phyloP scores from a whole-genome alignment of 2,797 vertebrate genomes.

The Masticophis lateralis region DNA sequence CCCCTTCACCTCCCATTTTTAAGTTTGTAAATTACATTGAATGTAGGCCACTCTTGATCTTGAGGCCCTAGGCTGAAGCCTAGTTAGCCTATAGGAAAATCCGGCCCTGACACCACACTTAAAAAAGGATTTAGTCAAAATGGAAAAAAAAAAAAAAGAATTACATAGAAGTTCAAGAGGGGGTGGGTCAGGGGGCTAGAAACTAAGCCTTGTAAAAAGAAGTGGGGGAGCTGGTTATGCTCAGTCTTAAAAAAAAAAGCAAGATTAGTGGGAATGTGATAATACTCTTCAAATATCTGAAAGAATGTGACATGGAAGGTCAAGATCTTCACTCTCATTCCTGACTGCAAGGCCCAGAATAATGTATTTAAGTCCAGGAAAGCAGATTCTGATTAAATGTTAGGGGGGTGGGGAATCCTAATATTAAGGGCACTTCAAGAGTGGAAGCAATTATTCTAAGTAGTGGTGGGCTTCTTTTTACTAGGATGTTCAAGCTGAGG shows the following conservation, averaged over 20 bases:
- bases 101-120: not conserved
- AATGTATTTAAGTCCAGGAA: not conserved
- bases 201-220: not conserved
- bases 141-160: not conserved
- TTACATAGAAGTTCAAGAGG: not conserved
- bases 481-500: not conserved
- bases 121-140: not conserved
- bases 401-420: not conserved
- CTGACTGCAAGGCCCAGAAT: not conserved
- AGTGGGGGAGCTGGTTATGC: not conserved
- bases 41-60: too few species aligned
- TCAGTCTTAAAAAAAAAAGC: not conserved
- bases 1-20: too few species aligned
- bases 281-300: not conserved
- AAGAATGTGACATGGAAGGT: not conserved
- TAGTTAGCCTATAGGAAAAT: too few species aligned
- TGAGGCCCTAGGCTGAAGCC: too few species aligned
- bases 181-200: not conserved
- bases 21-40: too few species aligned
- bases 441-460: not conserved
- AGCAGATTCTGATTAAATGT: not conserved
- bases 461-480: not conserved
- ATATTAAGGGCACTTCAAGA: not conserved
- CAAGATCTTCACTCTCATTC: not conserved
- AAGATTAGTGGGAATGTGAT: not conserved